Conservation (phyloP, 2,797 vertebrate species). For the Dendrocincla tyrannina region DNA sequence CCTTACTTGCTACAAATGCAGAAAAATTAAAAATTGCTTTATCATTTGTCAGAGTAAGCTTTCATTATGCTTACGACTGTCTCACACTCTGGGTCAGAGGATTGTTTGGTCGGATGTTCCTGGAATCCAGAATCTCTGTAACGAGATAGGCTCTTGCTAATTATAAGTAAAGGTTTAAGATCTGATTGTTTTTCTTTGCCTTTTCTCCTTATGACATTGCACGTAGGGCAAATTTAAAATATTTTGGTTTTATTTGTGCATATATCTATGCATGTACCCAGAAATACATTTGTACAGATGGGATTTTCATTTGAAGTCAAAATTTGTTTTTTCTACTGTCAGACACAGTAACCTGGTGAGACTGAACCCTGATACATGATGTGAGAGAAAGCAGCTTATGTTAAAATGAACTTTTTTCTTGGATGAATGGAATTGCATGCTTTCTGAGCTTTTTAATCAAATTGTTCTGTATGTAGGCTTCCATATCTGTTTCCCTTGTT, state of each 20-base stretch:
- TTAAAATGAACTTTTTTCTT: neutral
- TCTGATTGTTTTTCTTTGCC: neutral
- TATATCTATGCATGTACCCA: neutral
- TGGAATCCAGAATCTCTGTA: neutral
- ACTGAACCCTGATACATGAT: neutral
- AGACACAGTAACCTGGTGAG: neutral
- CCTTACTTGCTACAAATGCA: neutral
- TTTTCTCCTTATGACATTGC: neutral
- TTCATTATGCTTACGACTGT: neutral
- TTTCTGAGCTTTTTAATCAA: neutral
- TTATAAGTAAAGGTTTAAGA: neutral
- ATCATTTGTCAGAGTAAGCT: neutral
- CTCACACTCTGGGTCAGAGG: neutral
- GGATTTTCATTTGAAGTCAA: neutral
- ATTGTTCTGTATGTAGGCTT: neutral
- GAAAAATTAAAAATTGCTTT: neutral
- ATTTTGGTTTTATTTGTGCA: neutral
- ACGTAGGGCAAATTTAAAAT: neutral
- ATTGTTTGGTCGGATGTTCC: neutral
- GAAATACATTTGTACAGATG: fast-evolving
- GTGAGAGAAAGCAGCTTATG: neutral
- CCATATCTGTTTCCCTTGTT: neutral
- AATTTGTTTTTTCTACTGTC: neutral
- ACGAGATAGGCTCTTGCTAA: neutral
- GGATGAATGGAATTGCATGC: neutral